A percentile compares a stretch with the other conserved stretches of the same genome.
These are phyloP conservation scores for Prenolepis imparis DNA, from an alignment of 2,888 invertebrate genomes.

Conservation along the genomic window DNA sequence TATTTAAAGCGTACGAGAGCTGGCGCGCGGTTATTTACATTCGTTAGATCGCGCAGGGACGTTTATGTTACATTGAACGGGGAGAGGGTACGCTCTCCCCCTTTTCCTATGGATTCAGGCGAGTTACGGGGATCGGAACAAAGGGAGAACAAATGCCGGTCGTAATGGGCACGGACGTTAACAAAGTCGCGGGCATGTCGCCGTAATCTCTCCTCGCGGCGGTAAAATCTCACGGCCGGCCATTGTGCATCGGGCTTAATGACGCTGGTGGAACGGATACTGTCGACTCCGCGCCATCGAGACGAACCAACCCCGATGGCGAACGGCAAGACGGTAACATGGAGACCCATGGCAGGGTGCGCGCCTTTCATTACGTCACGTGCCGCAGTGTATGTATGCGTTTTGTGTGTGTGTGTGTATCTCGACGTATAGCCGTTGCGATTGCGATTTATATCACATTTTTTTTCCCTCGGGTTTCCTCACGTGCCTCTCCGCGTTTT, in stretches of 20 bases:
- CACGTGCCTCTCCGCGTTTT: background rate
- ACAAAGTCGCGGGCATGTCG: conserved; percentile 47
- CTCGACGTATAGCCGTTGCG: conserved; percentile 59
- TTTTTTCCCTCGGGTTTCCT: conserved; percentile 23
- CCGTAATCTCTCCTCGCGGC: conserved; percentile 42
- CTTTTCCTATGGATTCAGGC: background rate
- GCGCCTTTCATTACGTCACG: conserved; percentile 81
- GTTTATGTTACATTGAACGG: conserved; percentile 33
- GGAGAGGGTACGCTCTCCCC: background rate
- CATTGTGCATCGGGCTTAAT: conserved; percentile 52
- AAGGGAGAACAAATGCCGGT: conserved; percentile 40
- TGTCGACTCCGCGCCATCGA: conserved; percentile 19
- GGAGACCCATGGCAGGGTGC: conserved; percentile 33
- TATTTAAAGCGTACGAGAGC: background rate
- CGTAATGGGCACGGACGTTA: conserved; percentile 48
- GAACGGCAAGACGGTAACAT: conserved; percentile 16
- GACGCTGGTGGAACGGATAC: conserved; percentile 40
- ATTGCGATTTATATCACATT: conserved; percentile 75
- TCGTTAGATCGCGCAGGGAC: conserved; percentile 3
- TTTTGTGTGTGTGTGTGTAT: background rate
- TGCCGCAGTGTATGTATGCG: conserved; percentile 75
- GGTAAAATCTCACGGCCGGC: conserved; percentile 44
- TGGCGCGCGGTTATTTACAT: conserved; percentile 9
- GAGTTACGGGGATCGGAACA: conserved; percentile 42
- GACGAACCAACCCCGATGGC: background rate